Evolutionary conservation across 2,888 invertebrate genomes (phyloP), one percentile per base, ranked within the genome.

Genomic region (Eugnorisma glareosa): DNA sequence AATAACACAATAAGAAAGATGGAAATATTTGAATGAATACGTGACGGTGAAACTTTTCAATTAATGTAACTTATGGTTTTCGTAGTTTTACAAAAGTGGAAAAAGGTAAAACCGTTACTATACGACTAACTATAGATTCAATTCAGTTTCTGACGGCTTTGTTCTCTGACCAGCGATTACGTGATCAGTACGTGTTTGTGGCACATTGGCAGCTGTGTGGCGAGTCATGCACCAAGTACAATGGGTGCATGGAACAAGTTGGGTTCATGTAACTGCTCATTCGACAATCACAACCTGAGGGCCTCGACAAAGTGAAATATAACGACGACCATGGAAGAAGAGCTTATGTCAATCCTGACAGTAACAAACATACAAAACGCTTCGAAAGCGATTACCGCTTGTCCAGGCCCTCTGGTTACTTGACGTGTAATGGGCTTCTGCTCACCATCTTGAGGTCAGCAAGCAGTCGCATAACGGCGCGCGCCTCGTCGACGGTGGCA

Each of bases 401-500:
- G 21, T 35, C 10, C 10, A 10, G 18, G 57, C 8, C 1, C 10
- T 61, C 59, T 35, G 31, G 31, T 61, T 10, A 31, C 31, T 61
- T 59, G 31, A 59, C 31, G n/a, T 28, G 37, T 63, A 63, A 13
- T 40, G 8, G 43, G 8, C 5, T 59, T 11, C 5, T 35, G 35
- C 64, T 84, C 94, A 98, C 98, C 97, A 98, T 93, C 83, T 93
- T 95, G 11, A 98, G 86, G 57, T 95, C 94, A 0, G 93, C 95
- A 21, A 96, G 89, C 79, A 96, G 82, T 24, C 92, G 90, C 83
- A 98, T 95, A 73, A 97, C 95, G 15, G 97, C 97, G 88, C 97
- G 96, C 31, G 94, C 90, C 90, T 98, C 98, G 90, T 97, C 97
- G 91, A 98, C 92, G 86, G 97, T 97, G 51, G 98, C 96, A 90